phyloP scores from a whole-genome alignment of 2,888 invertebrate species.

The Trachelus iudaicus region DNA sequence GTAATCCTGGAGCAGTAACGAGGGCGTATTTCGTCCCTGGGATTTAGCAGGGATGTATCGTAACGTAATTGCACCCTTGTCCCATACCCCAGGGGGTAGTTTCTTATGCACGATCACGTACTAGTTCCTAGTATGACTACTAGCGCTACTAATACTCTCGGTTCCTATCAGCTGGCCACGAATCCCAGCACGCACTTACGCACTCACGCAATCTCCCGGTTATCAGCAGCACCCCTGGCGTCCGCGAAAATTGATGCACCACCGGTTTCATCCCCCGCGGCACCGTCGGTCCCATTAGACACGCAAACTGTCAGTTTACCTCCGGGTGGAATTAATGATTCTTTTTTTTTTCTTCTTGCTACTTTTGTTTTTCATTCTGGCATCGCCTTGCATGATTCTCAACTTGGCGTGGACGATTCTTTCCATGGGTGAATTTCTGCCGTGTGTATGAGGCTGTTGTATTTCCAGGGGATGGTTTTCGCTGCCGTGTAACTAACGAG shows the following conservation, averaged over 20 bases:
- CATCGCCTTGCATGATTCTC: slow-evolving; percentile 5
- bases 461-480: neutral
- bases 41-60: neutral
- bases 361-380: neutral
- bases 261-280: slow-evolving; percentile 6
- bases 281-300: slow-evolving; percentile 11
- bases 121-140: neutral
- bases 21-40: neutral
- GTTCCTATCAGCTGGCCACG: neutral
- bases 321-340: neutral
- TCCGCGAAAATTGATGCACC: slow-evolving; percentile 37
- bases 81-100: neutral
- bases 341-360: slow-evolving; percentile 16
- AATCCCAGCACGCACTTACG: slow-evolving; percentile 10
- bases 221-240: slow-evolving; percentile 41
- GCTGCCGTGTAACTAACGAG: neutral
- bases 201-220: slow-evolving; percentile 47
- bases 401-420: neutral
- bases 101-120: neutral
- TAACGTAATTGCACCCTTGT: neutral
- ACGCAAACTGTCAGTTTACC: slow-evolving; percentile 30
- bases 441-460: neutral
- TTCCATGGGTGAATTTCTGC: neutral
- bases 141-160: neutral
- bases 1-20: neutral